phyloP scores from a whole-genome alignment of 2,113 vertebrate genomes.

The Rhinopomastus cyanomelas region DNA sequence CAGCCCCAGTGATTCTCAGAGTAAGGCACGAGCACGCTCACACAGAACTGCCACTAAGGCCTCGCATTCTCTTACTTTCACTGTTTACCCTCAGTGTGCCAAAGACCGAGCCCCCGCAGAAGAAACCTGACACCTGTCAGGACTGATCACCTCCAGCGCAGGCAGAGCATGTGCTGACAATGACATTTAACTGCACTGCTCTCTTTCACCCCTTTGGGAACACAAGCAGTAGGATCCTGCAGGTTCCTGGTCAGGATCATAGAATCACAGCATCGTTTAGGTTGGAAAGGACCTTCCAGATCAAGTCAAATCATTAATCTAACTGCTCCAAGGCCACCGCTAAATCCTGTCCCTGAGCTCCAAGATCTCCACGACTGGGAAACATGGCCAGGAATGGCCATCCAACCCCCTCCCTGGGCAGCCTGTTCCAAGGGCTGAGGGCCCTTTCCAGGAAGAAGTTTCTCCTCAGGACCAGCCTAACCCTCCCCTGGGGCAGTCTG shows the following conservation, averaged over 20 bases:
- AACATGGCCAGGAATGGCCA: neutral
- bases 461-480: no score
- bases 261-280: no score
- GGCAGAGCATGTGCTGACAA: rapidly evolving
- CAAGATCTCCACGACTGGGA: neutral
- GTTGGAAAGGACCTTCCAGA: neutral
- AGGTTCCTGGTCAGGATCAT: neutral
- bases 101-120: neutral
- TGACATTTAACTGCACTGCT: neutral
- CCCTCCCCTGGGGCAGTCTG: neutral
- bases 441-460: no score
- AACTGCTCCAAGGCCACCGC: neutral
- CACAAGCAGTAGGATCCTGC: neutral
- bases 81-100: neutral
- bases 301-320: neutral
- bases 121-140: slow-evolving; percentile 12
- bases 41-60: neutral
- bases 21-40: neutral
- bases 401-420: neutral
- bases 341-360: neutral
- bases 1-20: neutral
- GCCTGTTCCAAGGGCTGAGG: no score
- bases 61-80: neutral
- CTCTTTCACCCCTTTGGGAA: neutral
- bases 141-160: neutral